Conservation (phyloP, 2,797 vertebrate species). For the Pseudomugil tenellus region DNA sequence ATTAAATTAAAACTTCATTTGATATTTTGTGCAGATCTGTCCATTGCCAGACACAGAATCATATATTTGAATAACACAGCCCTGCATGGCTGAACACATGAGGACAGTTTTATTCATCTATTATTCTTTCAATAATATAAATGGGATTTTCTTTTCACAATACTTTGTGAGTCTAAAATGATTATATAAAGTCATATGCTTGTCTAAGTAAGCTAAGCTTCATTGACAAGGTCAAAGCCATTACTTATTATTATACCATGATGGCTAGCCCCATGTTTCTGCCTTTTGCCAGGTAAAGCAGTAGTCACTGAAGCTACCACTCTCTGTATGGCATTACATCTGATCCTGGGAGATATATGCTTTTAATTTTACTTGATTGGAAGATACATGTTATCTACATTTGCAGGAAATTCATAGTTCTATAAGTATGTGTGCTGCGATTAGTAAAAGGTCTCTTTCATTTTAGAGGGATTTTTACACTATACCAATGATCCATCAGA, state of each 20-base stretch:
- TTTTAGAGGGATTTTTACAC: background rate
- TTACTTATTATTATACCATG: conserved; percentile 69
- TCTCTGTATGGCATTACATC: conserved; percentile 1
- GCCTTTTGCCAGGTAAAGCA: conserved; percentile 42
- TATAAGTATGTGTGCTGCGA: conserved; percentile 51
- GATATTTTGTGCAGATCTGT: conserved; percentile 27
- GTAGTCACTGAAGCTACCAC: conserved; percentile 10
- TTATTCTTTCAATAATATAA: background rate
- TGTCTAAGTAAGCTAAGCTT: conserved; percentile 26
- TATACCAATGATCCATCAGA: no score
- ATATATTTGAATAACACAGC: conserved; percentile 26
- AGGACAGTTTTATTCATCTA: conserved; percentile 1
- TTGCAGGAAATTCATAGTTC: conserved; percentile 29
- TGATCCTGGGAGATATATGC: conserved; percentile 31
- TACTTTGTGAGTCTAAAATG: conserved; percentile 12
- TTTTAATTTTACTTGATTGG: conserved; percentile 50
- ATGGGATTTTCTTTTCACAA: background rate
- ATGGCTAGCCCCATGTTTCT: conserved; percentile 52
- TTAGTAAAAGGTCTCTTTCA: conserved; percentile 32
- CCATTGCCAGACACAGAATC: conserved; percentile 29
- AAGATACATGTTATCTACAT: conserved; percentile 59
- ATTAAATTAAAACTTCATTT: conserved; percentile 60
- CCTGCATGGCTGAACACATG: background rate
- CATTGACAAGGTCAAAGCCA: conserved; percentile 48
- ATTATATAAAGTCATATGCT: conserved; percentile 16